A percentile compares a stretch with the other conserved stretches of the same genome.
phyloP scores from a whole-genome alignment of 1,140 invertebrate species.

The Pachyrhynchus sulphureomaculatus region DNA sequence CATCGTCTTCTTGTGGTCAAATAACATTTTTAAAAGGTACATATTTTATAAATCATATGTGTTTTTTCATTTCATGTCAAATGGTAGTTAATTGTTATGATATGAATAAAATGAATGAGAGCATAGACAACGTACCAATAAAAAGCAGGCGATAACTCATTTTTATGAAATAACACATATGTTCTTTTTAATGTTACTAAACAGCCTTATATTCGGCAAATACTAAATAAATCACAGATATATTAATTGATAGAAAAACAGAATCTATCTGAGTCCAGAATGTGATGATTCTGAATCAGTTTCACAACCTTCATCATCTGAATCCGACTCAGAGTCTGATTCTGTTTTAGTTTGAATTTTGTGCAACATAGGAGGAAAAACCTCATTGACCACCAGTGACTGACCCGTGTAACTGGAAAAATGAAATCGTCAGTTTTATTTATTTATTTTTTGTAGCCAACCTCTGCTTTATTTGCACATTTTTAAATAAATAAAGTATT shows the following conservation, averaged over 20 bases:
- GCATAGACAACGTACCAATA: no score
- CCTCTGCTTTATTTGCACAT: background rate
- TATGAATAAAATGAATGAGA: no score
- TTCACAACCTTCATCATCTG: constrained; percentile 26
- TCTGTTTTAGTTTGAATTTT: constrained; percentile 31
- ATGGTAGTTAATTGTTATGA: no score
- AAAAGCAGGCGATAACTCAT: background rate
- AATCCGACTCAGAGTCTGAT: background rate
- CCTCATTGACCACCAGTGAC: constrained; percentile 87
- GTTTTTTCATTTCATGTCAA: background rate
- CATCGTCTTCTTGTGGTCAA: constrained; percentile 1
- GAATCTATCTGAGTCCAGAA: background rate
- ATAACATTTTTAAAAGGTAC: background rate
- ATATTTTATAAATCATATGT: constrained; percentile 2
- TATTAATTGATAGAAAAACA: constrained; percentile 1
- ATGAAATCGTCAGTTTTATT: constrained; percentile 35
- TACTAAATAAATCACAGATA: background rate
- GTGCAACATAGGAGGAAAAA: constrained; percentile 71
- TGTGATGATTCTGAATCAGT: constrained; percentile 34
- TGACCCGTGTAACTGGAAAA: constrained; percentile 86
- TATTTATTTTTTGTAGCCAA: background rate
- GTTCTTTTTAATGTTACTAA: background rate
- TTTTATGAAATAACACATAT: background rate
- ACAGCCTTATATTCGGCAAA: constrained; percentile 20
- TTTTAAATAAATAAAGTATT: background rate